Evolutionary conservation across 1,140 invertebrate species (phyloP), one percentile per base, ranked within the genome.

Genomic region (Drosophila cardini): DNA sequence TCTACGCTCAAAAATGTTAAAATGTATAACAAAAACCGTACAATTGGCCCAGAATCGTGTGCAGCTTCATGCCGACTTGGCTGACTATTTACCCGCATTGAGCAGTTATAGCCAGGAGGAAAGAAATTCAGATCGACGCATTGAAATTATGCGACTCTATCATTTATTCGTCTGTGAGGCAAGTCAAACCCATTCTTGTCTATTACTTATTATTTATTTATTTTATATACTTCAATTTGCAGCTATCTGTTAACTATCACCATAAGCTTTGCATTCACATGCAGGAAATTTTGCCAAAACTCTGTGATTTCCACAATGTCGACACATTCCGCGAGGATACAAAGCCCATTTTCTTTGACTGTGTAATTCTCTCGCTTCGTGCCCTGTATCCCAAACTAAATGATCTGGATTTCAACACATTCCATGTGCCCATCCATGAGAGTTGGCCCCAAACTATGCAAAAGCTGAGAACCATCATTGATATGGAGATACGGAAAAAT

Each of bases 221-320:
- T 32, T 18, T 11, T 30, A 11, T 43, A 10, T 13, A 0, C n/a
- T n/a, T n/a, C n/a, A n/a, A n/a, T 46, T 16, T 30, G 7, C 15
- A 91, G 90, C 71, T 90, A 3, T 69, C 81, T 2, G 64, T 89
- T 4, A 90, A 90, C 56, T 91, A 91, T 72, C 86, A 90, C 46
- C 50, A 86, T 40, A 60, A 70, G 18, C 13, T 91, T 9, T 83
- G 90, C 67, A 36, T 72, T n/a, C 67, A 85, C n/a, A 65, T 89
- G 40, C 90, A 91, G 36, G 68, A 86, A 7, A 71, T 86, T 18
- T 36, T 91, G 10, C 86, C 90, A 1, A 80, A 76, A 11, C 57
- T 91, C 0, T 89, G 83, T 50, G 78, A 79, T 32, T 80, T 76
- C 36, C 75, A 91, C 50, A 72, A 86, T 11, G 70, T 72, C 6